A percentile compares a stretch with the other conserved stretches of the same genome.
These are phyloP conservation scores for Calameuta filiformis DNA, from an alignment of 2,888 invertebrate genomes.

Conservation along the genomic window DNA sequence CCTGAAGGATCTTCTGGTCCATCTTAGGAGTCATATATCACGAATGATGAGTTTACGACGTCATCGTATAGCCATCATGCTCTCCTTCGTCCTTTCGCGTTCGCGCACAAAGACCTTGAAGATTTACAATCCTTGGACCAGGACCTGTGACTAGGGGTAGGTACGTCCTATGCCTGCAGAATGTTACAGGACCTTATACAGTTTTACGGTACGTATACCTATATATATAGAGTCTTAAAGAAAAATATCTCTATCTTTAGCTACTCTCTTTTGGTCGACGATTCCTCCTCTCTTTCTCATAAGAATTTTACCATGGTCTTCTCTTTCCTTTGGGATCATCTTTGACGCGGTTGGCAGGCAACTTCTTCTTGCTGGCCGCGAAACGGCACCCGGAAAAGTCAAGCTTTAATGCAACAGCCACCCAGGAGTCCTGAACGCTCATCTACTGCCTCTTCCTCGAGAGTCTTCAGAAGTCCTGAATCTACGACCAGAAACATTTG, in stretches of 20 bases:
- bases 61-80: slow-evolving; percentile 50
- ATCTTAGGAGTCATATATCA: slow-evolving; percentile 36
- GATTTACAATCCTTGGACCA: slow-evolving; percentile 41
- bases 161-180: background rate
- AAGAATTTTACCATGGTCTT: background rate
- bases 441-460: background rate
- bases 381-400: slow-evolving; percentile 26
- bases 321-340: background rate
- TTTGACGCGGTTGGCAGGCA: background rate
- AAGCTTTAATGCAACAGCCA: slow-evolving; percentile 29
- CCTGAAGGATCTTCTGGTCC: background rate
- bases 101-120: slow-evolving; percentile 27
- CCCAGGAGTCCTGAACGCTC: background rate
- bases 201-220: background rate
- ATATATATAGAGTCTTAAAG: background rate
- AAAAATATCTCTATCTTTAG: background rate
- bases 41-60: slow-evolving; percentile 54
- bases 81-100: slow-evolving; percentile 46
- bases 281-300: background rate
- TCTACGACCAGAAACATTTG: slow-evolving; percentile 14
- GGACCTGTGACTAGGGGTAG: background rate
- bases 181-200: background rate
- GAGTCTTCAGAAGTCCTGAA: background rate
- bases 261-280: background rate
- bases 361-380: background rate